These are phyloP conservation scores for Himalopsyche phryganea DNA, from an alignment of 1,140 invertebrate genomes.

Conservation along the genomic window DNA sequence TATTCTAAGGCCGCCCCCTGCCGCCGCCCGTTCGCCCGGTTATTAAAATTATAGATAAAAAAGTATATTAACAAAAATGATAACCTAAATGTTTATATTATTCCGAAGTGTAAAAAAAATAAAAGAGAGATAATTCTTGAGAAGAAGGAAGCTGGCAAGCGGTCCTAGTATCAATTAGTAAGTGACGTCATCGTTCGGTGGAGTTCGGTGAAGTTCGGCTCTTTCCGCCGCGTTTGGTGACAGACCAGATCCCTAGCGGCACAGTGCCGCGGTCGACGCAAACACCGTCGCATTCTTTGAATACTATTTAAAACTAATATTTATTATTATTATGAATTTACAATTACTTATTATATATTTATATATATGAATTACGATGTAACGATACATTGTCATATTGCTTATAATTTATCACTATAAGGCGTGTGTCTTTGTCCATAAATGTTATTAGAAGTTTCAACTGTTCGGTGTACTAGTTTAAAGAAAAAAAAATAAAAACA, in stretches of 20 bases:
- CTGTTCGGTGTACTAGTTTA: constrained; percentile 50
- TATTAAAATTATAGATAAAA: constrained; percentile 50
- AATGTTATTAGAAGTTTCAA: constrained; percentile 52
- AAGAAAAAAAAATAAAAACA: constrained; percentile 40
- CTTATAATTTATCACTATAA: constrained; percentile 51
- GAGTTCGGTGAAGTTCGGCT: not conserved
- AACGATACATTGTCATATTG: constrained; percentile 56
- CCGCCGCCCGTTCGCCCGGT: constrained; percentile 39
- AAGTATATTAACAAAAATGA: constrained; percentile 38
- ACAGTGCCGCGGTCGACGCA: constrained; percentile 20
- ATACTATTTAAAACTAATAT: constrained; percentile 37
- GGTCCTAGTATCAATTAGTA: constrained; percentile 24
- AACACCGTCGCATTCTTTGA: constrained; percentile 30
- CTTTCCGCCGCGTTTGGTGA: not conserved
- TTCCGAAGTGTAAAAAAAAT: constrained; percentile 53
- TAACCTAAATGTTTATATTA: constrained; percentile 54
- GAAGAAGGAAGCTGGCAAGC: constrained; percentile 25
- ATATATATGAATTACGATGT: constrained; percentile 40
- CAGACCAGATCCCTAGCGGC: constrained; percentile 1
- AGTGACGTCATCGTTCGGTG: not conserved
- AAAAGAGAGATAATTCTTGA: constrained; percentile 39
- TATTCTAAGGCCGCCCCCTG: constrained; percentile 36
- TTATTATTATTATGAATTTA: constrained; percentile 52
- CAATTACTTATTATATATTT: constrained; percentile 36
- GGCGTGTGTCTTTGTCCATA: constrained; percentile 55